Evolutionary conservation across 2,797 vertebrate species (phyloP).

Genomic region (Linurgus olivaceus): DNA sequence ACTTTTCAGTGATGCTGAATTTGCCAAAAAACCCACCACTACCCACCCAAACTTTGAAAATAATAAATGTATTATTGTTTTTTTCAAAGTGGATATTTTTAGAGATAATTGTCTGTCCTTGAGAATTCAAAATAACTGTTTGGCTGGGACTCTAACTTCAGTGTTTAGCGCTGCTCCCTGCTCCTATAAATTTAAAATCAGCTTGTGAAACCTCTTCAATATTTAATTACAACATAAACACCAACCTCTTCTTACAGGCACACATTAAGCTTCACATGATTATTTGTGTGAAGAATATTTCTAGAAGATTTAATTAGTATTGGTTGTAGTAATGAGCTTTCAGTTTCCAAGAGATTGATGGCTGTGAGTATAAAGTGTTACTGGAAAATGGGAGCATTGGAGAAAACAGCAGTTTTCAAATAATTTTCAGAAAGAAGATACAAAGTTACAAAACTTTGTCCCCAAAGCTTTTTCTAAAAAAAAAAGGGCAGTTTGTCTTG

Average conservation of each 20-base stretch:
- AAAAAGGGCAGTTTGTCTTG: neutral
- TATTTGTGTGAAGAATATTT: neutral
- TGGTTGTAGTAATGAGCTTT: neutral
- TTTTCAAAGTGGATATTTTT: neutral
- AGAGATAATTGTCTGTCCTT: neutral
- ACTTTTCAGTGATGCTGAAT: accelerated
- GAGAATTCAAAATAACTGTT: neutral
- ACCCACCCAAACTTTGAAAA: neutral
- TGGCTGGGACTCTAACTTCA: neutral
- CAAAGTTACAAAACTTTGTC: neutral
- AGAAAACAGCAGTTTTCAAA: neutral
- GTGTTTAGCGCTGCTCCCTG: neutral
- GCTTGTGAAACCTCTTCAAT: neutral
- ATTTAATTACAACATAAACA: neutral
- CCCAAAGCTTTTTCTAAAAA: neutral
- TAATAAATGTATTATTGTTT: neutral
- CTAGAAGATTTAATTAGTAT: neutral
- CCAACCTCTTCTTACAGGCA: neutral
- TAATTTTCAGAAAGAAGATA: slow-evolving; percentile 11
- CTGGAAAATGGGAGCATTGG: neutral
- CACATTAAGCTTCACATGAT: neutral
- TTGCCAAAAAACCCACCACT: neutral
- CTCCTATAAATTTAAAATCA: neutral
- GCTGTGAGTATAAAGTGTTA: neutral
- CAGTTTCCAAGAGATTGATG: neutral